Percentiles rank a stretch among this genome's conserved stretches.
phyloP scores from a whole-genome alignment of 35 echinoderm and acorn worm genomes.

The Strongylocentrotus purpuratus region DNA sequence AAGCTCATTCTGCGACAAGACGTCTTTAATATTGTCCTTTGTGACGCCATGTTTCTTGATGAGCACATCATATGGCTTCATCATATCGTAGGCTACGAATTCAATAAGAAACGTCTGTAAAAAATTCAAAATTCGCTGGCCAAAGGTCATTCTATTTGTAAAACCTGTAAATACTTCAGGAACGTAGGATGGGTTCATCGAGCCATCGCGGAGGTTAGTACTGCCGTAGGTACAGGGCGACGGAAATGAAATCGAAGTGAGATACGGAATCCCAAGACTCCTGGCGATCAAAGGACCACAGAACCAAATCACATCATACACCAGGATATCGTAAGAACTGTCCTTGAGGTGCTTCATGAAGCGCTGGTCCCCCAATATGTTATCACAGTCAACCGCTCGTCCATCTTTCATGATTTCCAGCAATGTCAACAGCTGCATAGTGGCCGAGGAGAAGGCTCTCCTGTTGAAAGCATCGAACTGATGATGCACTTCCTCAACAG shows the following conservation, averaged over 20 bases:
- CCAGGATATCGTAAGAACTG: not conserved
- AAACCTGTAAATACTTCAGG: constrained; percentile 33
- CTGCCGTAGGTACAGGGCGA: not conserved
- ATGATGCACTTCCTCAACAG: constrained; percentile 38
- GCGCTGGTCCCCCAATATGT: not conserved
- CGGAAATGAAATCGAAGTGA: not conserved
- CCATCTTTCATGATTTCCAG: constrained; percentile 35
- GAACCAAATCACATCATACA: constrained; percentile 6
- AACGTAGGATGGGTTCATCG: constrained; percentile 47
- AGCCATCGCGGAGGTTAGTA: not conserved
- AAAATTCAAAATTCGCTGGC: not conserved
- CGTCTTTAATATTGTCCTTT: not conserved
- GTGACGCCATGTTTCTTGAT: not conserved
- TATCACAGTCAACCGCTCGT: constrained; percentile 19
- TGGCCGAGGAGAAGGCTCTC: constrained; percentile 12
- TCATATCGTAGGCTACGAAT: not conserved
- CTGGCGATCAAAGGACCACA: constrained; percentile 3
- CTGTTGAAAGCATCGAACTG: constrained; percentile 41
- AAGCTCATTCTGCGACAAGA: constrained; percentile 20
- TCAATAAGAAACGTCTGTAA: not conserved
- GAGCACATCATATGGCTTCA: not conserved
- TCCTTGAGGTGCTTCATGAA: not conserved
- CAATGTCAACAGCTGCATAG: not conserved
- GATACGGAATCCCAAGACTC: constrained; percentile 10
- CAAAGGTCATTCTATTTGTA: constrained; percentile 19